Base-by-base conservation (phyloP, 1,140 invertebrate genomes). In the Capitella teleta region DNA sequence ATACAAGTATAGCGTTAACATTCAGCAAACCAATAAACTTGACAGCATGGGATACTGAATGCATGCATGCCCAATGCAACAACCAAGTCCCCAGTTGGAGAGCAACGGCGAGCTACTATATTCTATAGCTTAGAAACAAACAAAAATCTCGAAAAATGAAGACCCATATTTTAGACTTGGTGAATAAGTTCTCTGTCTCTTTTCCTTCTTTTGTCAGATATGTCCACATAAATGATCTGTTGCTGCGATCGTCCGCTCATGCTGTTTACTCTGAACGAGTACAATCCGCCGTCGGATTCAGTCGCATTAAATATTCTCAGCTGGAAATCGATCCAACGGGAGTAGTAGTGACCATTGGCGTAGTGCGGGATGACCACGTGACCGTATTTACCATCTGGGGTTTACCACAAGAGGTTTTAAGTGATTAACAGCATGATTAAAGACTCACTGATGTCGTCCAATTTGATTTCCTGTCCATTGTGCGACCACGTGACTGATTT, bases 291-390 rank as follows among this genome's bases (percentile, higher is more conserved):
- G 47, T 49, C 47, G 19, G 30, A 3, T 3, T n/a, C 18, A 16
- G 47, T 49, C 3, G 47, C 47, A 37, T 49, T 49, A 21, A 40
- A 28, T 19, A 49, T 18, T 14, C 23, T n/a, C 18, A 49, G 34
- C 3, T 23, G 32, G 24, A 49, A 49, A 37, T 49, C 37, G 47
- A 49, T 38, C 47, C 47, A 49, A 37, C 47, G 34, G 3, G 32
- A 41, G 36, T 25, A 49, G 34, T 2, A 49, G 19, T 18, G 19
- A 5, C 25, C 34, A 5, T 37, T 43, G 4, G 30, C 47, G 47
- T 38, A 37, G 37, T 49, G 47, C 19, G 47, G 47, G n/a, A 26
- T n/a, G 12, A 41, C 47, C 36, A 10, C 21, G 19, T 49, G 36
- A 21, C 16, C 18, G 36, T 43, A 49, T 19, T 37, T 18, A 23